A percentile compares a stretch with the other conserved stretches of the same genome.
Evolutionary conservation across 1,140 invertebrate genomes (phyloP).

Genomic region (Pseudomyrmex concolor): DNA sequence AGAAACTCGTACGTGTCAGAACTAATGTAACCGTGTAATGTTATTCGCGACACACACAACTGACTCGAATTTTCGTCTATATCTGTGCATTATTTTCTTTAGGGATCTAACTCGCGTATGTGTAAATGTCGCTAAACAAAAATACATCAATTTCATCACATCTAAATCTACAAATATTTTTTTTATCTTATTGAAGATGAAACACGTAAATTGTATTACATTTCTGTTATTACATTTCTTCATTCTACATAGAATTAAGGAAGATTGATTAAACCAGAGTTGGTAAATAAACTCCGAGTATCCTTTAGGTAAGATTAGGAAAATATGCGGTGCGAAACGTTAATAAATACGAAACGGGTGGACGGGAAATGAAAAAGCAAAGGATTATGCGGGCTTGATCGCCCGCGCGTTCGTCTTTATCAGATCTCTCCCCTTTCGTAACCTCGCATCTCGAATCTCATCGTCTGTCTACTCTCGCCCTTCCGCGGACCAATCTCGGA

Average conservation of each 20-base stretch:
- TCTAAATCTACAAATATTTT: no score
- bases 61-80: background rate
- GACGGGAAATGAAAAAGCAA: conserved; percentile 9
- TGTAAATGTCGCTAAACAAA: no score
- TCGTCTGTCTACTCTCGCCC: conserved; percentile 23
- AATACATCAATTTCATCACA: no score
- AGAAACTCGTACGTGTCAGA: background rate
- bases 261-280: background rate
- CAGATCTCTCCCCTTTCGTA: conserved; percentile 12
- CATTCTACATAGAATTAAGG: background rate
- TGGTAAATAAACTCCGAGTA: background rate
- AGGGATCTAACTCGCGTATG: no score
- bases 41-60: background rate
- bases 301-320: background rate
- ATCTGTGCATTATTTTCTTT: background rate
- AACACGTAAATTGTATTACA: background rate
- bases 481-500: conserved; percentile 60
- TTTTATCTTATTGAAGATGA: no score
- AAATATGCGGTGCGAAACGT: background rate
- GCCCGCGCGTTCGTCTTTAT: conserved; percentile 30
- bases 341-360: conserved; percentile 17
- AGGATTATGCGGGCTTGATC: conserved; percentile 30
- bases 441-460: conserved; percentile 34
- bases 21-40: background rate
- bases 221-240: background rate